Evolutionary conservation across 2,888 invertebrate species (phyloP).

Genomic region (Gymnoscelis rufifasciata): DNA sequence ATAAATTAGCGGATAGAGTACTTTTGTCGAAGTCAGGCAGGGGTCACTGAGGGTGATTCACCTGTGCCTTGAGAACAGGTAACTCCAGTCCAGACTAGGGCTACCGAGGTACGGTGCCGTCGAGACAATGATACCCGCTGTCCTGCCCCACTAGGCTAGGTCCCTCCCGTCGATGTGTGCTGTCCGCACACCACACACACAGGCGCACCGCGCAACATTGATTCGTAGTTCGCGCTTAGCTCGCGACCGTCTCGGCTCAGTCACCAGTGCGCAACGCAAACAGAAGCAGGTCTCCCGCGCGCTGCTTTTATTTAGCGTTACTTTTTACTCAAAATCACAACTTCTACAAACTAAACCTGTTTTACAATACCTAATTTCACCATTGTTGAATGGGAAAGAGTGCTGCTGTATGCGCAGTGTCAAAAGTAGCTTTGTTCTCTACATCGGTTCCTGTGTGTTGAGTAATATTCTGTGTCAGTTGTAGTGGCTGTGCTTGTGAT

Average conservation of each 20-base stretch:
- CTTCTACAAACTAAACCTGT: slow-evolving; percentile 59
- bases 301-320: slow-evolving; percentile 62
- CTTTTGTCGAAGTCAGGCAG: slow-evolving; percentile 9
- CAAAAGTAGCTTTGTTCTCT: slow-evolving; percentile 51
- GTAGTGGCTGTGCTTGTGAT: slow-evolving; percentile 74
- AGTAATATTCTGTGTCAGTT: slow-evolving; percentile 75
- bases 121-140: slow-evolving; percentile 41
- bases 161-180: slow-evolving; percentile 43
- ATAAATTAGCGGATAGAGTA: too few species aligned
- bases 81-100: slow-evolving; percentile 39
- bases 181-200: slow-evolving; percentile 50
- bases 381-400: slow-evolving; percentile 42
- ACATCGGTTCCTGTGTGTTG: slow-evolving; percentile 69
- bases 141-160: slow-evolving; percentile 25
- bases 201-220: slow-evolving; percentile 68
- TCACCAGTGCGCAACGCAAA: slow-evolving; percentile 76
- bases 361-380: slow-evolving; percentile 48
- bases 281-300: slow-evolving; percentile 60
- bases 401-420: slow-evolving; percentile 42
- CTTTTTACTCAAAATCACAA: slow-evolving; percentile 54
- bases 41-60: slow-evolving; percentile 53
- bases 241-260: slow-evolving; percentile 58
- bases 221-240: slow-evolving; percentile 64
- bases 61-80: slow-evolving; percentile 45
- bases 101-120: slow-evolving; percentile 35